phyloP scores from a whole-genome alignment of 2,113 vertebrate genomes.

The Caranx ignobilis region DNA sequence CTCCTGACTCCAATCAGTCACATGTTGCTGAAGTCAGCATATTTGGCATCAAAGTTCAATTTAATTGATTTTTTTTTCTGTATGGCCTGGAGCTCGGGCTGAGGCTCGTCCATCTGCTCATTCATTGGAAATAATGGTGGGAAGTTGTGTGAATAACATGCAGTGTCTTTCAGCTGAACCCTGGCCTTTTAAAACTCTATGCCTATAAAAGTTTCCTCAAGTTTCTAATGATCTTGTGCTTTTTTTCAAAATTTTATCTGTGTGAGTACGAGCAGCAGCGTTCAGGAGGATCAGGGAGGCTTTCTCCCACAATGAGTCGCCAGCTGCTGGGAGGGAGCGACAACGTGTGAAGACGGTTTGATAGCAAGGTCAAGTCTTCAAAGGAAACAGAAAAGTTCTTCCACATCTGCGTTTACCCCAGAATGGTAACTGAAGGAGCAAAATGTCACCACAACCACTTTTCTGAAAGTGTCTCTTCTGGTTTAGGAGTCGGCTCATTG shows the following conservation, averaged over 20 bases:
- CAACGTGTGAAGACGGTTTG: slow-evolving; percentile 30
- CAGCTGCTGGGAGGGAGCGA: slow-evolving; percentile 39
- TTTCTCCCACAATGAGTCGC: slow-evolving; percentile 57
- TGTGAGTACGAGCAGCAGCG: slow-evolving; percentile 23
- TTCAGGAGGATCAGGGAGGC: slow-evolving; percentile 43
- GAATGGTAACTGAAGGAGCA: slow-evolving; percentile 39
- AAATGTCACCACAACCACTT: neutral
- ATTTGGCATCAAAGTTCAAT: neutral
- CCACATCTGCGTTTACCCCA: slow-evolving; percentile 60
- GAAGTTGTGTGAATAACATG: neutral
- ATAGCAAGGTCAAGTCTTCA: slow-evolving; percentile 68
- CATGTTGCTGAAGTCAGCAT: neutral
- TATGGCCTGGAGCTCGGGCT: neutral
- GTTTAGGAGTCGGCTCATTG: slow-evolving; percentile 39
- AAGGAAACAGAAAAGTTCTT: slow-evolving; percentile 50
- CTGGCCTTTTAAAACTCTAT: neutral
- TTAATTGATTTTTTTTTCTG: neutral
- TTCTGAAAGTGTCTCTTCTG: slow-evolving; percentile 51
- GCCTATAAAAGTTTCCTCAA: neutral
- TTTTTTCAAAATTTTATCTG: neutral
- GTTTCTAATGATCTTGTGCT: neutral
- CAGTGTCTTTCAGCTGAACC: neutral
- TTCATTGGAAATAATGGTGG: neutral
- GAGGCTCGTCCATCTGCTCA: neutral
- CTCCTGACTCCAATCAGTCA: neutral